phyloP scores from a whole-genome alignment of 2,888 invertebrate genomes.

The Drosophila macrospina region DNA sequence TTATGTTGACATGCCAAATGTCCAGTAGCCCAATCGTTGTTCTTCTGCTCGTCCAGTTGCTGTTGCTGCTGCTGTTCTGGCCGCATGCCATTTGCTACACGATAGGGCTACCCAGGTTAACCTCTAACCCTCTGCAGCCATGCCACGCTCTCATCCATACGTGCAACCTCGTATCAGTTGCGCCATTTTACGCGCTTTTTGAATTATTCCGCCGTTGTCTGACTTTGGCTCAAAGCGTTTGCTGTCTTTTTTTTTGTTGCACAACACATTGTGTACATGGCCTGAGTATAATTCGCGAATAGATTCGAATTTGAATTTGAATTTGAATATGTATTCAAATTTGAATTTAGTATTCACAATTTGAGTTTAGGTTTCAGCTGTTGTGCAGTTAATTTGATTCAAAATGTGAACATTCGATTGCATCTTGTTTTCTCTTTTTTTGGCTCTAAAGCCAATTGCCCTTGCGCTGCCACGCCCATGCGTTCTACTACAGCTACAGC shows the following conservation, averaged over 20 bases:
- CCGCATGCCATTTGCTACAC: slow-evolving; percentile 48
- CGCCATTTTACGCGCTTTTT: slow-evolving; percentile 34
- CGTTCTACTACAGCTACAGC: slow-evolving; percentile 2
- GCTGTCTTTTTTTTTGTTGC: no score
- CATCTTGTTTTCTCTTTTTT: slow-evolving; percentile 29
- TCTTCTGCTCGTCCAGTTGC: not conserved
- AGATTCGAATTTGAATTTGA: slow-evolving; percentile 17
- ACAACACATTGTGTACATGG: slow-evolving; percentile 9
- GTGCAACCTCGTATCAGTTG: slow-evolving; percentile 7
- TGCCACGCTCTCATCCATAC: no score
- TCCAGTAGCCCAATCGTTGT: slow-evolving; percentile 34
- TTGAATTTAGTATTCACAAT: slow-evolving; percentile 15
- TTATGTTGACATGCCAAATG: slow-evolving; percentile 79
- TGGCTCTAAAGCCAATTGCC: slow-evolving; percentile 7
- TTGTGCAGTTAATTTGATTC: slow-evolving; percentile 62
- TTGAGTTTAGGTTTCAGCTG: slow-evolving; percentile 4
- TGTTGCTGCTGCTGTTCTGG: slow-evolving; percentile 36
- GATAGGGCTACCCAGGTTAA: not conserved
- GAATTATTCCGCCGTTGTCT: slow-evolving; percentile 42
- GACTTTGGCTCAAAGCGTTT: slow-evolving; percentile 39
- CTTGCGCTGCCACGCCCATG: slow-evolving; percentile 12
- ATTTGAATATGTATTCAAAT: slow-evolving; percentile 9
- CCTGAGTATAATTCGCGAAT: slow-evolving; percentile 28
- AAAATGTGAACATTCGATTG: slow-evolving; percentile 59
- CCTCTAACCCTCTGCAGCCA: not conserved